Evolutionary conservation across 1,140 invertebrate genomes (phyloP), one percentile per base, ranked within the genome.

Genomic region (Eciton burchellii): DNA sequence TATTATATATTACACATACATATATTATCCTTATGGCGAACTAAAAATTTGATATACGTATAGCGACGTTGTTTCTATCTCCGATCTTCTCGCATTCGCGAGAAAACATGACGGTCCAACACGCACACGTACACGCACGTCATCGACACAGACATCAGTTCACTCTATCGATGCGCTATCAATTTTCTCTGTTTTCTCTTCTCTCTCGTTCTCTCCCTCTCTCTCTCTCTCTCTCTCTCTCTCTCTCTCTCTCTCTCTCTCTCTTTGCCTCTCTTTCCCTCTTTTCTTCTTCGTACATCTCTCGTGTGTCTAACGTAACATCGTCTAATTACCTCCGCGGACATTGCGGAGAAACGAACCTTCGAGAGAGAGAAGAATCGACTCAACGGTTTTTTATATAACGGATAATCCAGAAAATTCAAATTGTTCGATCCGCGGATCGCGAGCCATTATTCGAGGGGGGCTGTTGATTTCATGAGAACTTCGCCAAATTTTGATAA

Each of bases 11-110:
- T 90, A 86, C 85, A 90, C 63, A 83, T 71, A 82, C 81, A 85
- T 89, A 89, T 89, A 90, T 89, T 90, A n/a, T n/a, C n/a, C 84
- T 88, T 91, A 90, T 87, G 82, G 73, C 71, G 19, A 85, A 82
- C 85, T 89, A 89, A 89, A 89, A 89, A 90, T 90, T 90, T 90
- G 81, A 88, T 91, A 88, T 88, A 88, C 82, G 60, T 84, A 90
- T 83, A 84, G 14, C 21, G 24, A 87, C 88, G 88, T 87, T 91
- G 89, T 91, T 91, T 92, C 88, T 91, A 90, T 91, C n/a, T n/a
- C 90, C 88, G 91, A 92, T n/a, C n/a, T n/a, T n/a, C 62, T 85
- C 66, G 82, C 49, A 84, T 56, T 52, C 63, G 16, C 35, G 29
- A 56, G 45, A 62, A 59, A 14, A 74, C 57, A 81, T 49, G 43